Evolutionary conservation across 2,888 invertebrate species (phyloP), one percentile per base, ranked within the genome.

Genomic region (Nematopogon swammerdamellus): DNA sequence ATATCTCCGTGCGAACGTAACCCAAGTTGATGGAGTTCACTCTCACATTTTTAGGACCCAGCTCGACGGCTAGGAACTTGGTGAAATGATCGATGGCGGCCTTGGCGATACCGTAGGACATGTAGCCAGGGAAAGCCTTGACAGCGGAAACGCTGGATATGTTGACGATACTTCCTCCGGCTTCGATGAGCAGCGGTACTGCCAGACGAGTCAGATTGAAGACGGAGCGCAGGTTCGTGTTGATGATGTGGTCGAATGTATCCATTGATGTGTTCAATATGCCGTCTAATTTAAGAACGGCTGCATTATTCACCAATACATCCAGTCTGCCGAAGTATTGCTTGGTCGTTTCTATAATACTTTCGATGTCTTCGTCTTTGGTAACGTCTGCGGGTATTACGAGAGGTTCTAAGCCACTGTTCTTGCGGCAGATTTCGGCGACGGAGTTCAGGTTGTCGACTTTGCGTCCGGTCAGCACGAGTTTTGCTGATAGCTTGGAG

Each of bases 21-120:
- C 94, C 92, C 11, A 94, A 94, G 69, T 91, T 92, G 0, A 94
- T 90, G 49, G 86, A 82, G 66, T 94, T 94, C 1, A 90, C 91
- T 29, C 93, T 77, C 0, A 93, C 88, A 56, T 86, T 82, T 63
- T 87, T 87, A 0, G 80, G 58, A 18, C 86, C 89, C 46, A 91
- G 67, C 59, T 90, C 95, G 49, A 95, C 68, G 14, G 95, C 94
- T 11, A 86, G 80, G 64, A 92, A 93, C 59, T 88, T 81, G 0
- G 95, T 95, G 56, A 96, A 84, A 62, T 95, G 94, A 71, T 96
- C 95, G 0, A 95, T 70, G 2, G 92, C 92, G 44, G 91, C 84
- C 77, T 97, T 97, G 3, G 94, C 90, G 79, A 97, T 88, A 57
- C 86, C 85, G 64, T 97, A 97, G 0, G 94, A 89, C 53, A 95